Percentiles rank a stretch among this genome's conserved stretches.
phyloP scores from a whole-genome alignment of 2,797 vertebrate genomes.

The Amphiprion clarkii region DNA sequence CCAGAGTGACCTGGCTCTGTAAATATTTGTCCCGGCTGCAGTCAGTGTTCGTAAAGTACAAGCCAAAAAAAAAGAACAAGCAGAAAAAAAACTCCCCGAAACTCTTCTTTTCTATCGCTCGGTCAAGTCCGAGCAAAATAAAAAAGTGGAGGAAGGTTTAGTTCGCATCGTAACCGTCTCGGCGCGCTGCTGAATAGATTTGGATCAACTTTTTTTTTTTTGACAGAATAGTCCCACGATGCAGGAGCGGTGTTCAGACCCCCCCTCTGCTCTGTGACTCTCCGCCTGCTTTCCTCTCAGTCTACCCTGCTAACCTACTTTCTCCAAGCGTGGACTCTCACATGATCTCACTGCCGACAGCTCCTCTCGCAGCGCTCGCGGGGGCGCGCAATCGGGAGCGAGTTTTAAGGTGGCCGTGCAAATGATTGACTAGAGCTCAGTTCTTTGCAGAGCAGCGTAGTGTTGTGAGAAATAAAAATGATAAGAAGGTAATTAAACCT shows the following conservation, averaged over 20 bases:
- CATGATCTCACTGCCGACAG: conserved; percentile 85
- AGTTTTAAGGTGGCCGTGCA: conserved; percentile 78
- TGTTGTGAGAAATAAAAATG: conserved; percentile 18
- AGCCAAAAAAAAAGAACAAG: not conserved
- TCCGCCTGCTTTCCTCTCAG: conserved; percentile 78
- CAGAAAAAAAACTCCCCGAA: conserved; percentile 36
- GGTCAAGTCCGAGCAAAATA: conserved; percentile 67
- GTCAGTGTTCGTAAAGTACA: conserved; percentile 33
- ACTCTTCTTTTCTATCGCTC: conserved; percentile 69
- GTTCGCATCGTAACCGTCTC: conserved; percentile 68
- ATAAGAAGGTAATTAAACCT: not conserved
- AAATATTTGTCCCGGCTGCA: conserved; percentile 62
- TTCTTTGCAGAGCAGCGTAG: not conserved
- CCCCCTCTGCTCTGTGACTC: conserved; percentile 67
- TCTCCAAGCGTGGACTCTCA: conserved; percentile 87
- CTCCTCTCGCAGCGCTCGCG: conserved; percentile 74
- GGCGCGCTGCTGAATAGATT: conserved; percentile 30
- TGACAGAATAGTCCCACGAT: conserved; percentile 73
- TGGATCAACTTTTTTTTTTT: conserved; percentile 47
- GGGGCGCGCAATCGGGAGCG: conserved; percentile 78
- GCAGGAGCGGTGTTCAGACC: conserved; percentile 60
- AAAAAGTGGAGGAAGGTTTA: conserved; percentile 57
- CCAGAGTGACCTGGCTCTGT: conserved; percentile 54
- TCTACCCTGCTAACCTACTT: conserved; percentile 89
- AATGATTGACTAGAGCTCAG: not conserved